A percentile compares a stretch with the other conserved stretches of the same genome.
Conservation (phyloP, 2,113 vertebrate genomes). For the Herpetotheres cachinnans region DNA sequence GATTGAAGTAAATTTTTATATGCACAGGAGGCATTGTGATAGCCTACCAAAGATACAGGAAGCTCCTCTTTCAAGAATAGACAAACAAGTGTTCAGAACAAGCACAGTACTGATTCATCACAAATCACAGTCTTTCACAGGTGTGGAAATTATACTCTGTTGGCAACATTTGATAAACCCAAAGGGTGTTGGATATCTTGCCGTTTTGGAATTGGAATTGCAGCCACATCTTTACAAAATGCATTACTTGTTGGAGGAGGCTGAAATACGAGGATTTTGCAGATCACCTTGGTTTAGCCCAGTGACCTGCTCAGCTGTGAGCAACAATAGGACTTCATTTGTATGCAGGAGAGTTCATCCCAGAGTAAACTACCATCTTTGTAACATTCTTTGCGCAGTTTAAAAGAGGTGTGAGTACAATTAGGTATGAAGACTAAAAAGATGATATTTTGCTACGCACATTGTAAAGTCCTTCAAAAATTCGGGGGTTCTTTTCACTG, state of each 20-base stretch:
- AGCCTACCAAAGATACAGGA: neutral
- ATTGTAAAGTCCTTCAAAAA: neutral
- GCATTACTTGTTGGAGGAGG: neutral
- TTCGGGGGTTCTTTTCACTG: neutral
- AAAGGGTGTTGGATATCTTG: neutral
- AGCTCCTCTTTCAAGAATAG: neutral
- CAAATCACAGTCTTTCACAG: neutral
- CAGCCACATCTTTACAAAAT: conserved; percentile 12
- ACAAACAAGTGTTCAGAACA: neutral
- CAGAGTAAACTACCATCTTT: neutral
- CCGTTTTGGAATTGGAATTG: neutral
- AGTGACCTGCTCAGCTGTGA: neutral
- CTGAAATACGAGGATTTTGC: conserved; percentile 41
- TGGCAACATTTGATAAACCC: conserved; percentile 2
- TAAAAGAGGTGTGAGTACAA: neutral
- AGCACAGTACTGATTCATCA: neutral
- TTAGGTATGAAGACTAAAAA: neutral
- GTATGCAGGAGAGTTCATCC: neutral
- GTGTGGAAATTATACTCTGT: neutral
- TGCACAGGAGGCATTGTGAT: neutral
- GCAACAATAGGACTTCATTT: conserved; percentile 11
- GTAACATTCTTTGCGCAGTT: neutral
- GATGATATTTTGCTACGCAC: neutral
- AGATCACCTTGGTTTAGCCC: neutral
- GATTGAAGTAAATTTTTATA: neutral